Conservation (phyloP, 2,113 vertebrate species). For the Gracilinanus agilis region DNA sequence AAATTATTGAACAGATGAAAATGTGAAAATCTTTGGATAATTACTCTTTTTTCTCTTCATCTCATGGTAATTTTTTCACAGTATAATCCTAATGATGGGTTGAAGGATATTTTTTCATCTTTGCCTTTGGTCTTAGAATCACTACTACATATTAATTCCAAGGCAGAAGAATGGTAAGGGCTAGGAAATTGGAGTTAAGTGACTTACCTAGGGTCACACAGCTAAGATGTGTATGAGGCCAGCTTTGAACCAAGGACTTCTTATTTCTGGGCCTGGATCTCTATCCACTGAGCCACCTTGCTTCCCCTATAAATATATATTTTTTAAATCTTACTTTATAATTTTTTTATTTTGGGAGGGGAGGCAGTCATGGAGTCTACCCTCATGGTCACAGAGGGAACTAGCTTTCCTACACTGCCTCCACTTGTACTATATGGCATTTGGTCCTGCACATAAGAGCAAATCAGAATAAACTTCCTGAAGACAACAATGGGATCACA, state of each 20-base stretch:
- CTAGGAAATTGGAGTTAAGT: no score
- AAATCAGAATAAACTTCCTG: background rate
- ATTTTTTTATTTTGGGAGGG: background rate
- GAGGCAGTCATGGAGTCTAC: background rate
- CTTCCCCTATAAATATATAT: background rate
- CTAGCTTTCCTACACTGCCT: background rate
- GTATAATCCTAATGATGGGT: background rate
- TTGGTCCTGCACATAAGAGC: background rate
- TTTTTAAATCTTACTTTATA: background rate
- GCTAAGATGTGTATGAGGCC: no score
- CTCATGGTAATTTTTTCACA: no score
- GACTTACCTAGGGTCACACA: no score
- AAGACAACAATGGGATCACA: background rate
- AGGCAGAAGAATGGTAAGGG: no score
- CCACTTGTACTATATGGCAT: background rate
- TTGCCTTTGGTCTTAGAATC: no score
- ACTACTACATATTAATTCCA: no score
- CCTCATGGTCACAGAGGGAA: background rate
- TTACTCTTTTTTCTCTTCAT: background rate
- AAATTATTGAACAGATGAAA: background rate
- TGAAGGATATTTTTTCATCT: background rate
- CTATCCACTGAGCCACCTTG: no score
- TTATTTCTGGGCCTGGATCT: no score
- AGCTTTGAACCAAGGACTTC: no score
- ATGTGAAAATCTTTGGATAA: background rate